A percentile compares a stretch with the other conserved stretches of the same genome.
Evolutionary conservation across 2,888 invertebrate species (phyloP).

Genomic region (Phasia obesa): DNA sequence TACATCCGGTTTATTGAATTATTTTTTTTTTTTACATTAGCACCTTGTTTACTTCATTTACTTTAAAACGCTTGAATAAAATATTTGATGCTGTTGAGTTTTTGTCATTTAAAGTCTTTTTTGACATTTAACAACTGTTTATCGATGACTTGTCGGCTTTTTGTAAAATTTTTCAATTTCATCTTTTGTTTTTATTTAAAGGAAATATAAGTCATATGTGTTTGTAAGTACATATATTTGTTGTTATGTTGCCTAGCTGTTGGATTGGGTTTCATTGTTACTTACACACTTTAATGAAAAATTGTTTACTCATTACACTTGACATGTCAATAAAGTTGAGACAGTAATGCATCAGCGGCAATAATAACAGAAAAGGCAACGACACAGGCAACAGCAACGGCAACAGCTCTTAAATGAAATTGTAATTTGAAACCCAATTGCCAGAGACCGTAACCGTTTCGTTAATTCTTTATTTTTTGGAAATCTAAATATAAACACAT

Average conservation of each 20-base stretch:
- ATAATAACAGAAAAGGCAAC: too few relatives aligned
- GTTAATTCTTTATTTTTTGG: not conserved
- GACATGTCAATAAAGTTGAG: slow-evolving; percentile 64
- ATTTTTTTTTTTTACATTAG: not conserved
- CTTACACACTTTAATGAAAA: slow-evolving; percentile 44
- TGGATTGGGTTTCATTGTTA: not conserved
- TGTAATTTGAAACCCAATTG: slow-evolving; percentile 66
- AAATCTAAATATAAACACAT: slow-evolving; percentile 49
- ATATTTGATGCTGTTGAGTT: slow-evolving; percentile 30
- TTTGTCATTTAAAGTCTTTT: slow-evolving; percentile 33
- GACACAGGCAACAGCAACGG: not conserved
- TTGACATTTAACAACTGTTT: slow-evolving; percentile 64
- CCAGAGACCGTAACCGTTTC: slow-evolving; percentile 58
- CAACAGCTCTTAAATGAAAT: slow-evolving; percentile 12
- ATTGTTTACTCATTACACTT: slow-evolving; percentile 67
- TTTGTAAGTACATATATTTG: not conserved
- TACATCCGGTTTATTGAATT: slow-evolving; percentile 34
- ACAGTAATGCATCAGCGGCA: slow-evolving; percentile 38
- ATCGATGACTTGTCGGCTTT: slow-evolving; percentile 37
- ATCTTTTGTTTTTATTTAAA: not conserved
- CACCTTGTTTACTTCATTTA: slow-evolving; percentile 37
- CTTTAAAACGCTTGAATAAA: not conserved
- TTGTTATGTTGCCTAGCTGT: not conserved
- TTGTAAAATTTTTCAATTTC: not conserved
- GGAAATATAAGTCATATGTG: not conserved